These are phyloP conservation scores for Zosterops borbonicus DNA, from an alignment of 2,113 vertebrate genomes.

Conservation along the genomic window DNA sequence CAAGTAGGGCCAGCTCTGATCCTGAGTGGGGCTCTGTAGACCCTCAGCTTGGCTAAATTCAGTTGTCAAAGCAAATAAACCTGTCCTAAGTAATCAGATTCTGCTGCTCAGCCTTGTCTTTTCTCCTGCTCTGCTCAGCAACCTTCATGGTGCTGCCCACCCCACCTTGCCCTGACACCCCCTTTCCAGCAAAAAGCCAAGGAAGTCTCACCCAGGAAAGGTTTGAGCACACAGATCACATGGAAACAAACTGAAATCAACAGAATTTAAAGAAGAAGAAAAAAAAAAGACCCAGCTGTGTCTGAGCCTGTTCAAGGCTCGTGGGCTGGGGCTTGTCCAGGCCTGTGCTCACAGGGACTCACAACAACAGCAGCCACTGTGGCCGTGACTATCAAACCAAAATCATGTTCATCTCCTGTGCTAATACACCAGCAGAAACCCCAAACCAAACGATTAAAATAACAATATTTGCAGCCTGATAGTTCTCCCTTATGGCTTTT, in stretches of 20 bases:
- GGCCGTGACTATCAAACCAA: slow-evolving; percentile 27
- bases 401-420: neutral
- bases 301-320: slow-evolving; percentile 38
- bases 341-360: slow-evolving; percentile 32
- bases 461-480: neutral
- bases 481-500: neutral
- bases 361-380: neutral
- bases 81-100: neutral
- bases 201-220: neutral
- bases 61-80: neutral
- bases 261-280: neutral
- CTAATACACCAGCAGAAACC: neutral
- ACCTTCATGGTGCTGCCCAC: neutral
- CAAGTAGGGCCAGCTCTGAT: neutral
- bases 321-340: slow-evolving; percentile 31
- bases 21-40: neutral
- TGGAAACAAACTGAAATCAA: slow-evolving; percentile 46
- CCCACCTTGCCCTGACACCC: neutral
- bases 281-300: neutral
- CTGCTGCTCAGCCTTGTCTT: neutral
- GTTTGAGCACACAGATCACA: neutral
- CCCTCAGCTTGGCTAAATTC: neutral
- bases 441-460: neutral
- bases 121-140: neutral
- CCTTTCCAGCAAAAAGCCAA: neutral